Percentiles rank a stretch among this genome's conserved stretches.
Conservation (phyloP, 92 coral and sea anemone genomes). For the Micromussa lordhowensis region DNA sequence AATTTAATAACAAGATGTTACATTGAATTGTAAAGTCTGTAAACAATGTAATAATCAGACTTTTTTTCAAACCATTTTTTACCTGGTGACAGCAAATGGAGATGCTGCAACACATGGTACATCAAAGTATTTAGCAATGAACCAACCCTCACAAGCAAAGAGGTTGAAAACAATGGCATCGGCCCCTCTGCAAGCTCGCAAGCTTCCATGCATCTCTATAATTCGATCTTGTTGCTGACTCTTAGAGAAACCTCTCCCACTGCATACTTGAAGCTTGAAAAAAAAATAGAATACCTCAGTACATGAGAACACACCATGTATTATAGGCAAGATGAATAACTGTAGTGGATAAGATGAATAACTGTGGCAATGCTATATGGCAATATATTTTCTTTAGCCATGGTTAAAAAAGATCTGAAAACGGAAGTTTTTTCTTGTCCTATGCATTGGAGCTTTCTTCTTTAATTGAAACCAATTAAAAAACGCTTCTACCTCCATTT, state of each 20-base stretch:
- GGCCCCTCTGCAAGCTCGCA: conserved; percentile 86
- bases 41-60: too few species aligned
- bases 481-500: conserved; percentile 29
- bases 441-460: too few species aligned
- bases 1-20: neutral
- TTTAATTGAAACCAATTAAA: too few species aligned
- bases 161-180: conserved; percentile 86
- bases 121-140: conserved; percentile 77
- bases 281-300: neutral
- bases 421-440: too few species aligned
- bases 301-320: neutral
- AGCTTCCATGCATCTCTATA: conserved; percentile 83
- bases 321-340: too few species aligned
- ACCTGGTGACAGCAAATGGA: conserved; percentile 94
- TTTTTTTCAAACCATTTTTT: neutral
- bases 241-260: conserved; percentile 83
- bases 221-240: conserved; percentile 82
- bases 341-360: too few species aligned
- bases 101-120: conserved; percentile 87
- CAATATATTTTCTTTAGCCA: too few species aligned
- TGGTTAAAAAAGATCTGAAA: too few species aligned
- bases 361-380: too few species aligned
- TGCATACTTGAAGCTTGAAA: conserved; percentile 78
- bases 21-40: neutral
- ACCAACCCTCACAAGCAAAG: conserved; percentile 96